A percentile compares a stretch with the other conserved stretches of the same genome.
These are phyloP conservation scores for Hyposmocoma kahamanoa DNA, from an alignment of 1,140 invertebrate species.

Conservation along the genomic window DNA sequence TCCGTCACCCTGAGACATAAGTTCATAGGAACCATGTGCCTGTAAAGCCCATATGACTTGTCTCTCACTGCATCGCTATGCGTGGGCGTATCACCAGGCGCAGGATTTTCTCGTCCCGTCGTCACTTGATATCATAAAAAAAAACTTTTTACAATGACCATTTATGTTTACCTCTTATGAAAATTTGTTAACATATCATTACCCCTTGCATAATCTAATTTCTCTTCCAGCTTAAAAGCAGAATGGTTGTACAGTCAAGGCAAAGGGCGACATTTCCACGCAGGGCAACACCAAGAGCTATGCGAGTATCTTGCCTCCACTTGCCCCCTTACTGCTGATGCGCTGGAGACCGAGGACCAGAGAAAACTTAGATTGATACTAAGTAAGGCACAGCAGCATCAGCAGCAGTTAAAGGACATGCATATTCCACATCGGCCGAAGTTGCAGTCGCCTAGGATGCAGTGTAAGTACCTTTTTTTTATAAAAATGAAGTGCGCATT, in stretches of 20 bases:
- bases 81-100: too few species aligned
- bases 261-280: constrained; percentile 88
- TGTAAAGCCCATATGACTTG: too few species aligned
- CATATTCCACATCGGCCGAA: constrained; percentile 65
- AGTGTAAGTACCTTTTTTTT: constrained; percentile 77
- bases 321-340: constrained; percentile 83
- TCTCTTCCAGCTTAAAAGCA: constrained; percentile 86
- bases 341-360: constrained; percentile 88
- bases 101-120: too few species aligned
- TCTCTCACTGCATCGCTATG: too few species aligned
- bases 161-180: too few species aligned
- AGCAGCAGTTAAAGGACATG: constrained; percentile 83
- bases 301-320: constrained; percentile 87
- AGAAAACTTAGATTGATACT: constrained; percentile 77
- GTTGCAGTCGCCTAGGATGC: constrained; percentile 76
- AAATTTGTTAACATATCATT: too few species aligned
- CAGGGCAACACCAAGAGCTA: constrained; percentile 88
- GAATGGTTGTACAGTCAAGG: constrained; percentile 97
- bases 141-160: too few species aligned
- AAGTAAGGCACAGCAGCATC: constrained; percentile 86
- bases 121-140: too few species aligned
- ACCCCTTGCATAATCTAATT: too few species aligned
- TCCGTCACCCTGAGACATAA: too few species aligned
- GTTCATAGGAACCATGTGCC: too few species aligned
- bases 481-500: too few species aligned